Evolutionary conservation across 1,140 invertebrate genomes (phyloP).

Genomic region (Triops longicaudatus): DNA sequence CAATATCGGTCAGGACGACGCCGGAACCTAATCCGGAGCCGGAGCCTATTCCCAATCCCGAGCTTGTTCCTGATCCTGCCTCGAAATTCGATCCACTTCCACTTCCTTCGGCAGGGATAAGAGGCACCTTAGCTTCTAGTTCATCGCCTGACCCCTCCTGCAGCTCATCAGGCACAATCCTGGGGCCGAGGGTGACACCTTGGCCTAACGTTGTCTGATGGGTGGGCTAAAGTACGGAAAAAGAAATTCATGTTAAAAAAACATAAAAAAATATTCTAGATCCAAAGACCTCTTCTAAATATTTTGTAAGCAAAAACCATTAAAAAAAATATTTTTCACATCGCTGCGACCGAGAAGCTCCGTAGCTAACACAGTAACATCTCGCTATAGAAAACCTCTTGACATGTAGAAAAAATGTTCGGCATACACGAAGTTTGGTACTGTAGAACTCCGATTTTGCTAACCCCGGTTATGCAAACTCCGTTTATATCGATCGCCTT

Average conservation of each 20-base stretch:
- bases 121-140: slow-evolving; percentile 26
- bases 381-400: too few relatives aligned
- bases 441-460: too few relatives aligned
- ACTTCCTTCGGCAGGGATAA: slow-evolving; percentile 25
- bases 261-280: too few relatives aligned
- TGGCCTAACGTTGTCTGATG: background rate
- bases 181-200: background rate
- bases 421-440: too few relatives aligned
- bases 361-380: too few relatives aligned
- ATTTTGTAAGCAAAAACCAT: too few relatives aligned
- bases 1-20: slow-evolving; percentile 15
- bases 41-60: slow-evolving; percentile 20
- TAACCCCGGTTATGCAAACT: too few relatives aligned
- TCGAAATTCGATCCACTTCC: slow-evolving; percentile 13
- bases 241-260: background rate
- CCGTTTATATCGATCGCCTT: too few relatives aligned
- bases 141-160: slow-evolving; percentile 26
- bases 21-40: slow-evolving; percentile 29
- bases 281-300: too few relatives aligned
- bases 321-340: too few relatives aligned
- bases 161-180: slow-evolving; percentile 13
- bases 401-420: too few relatives aligned
- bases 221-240: background rate
- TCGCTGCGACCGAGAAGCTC: too few relatives aligned
- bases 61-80: slow-evolving; percentile 26